Evolutionary conservation across 2,113 vertebrate genomes (phyloP).

Genomic region (Elgaria multicarinata): DNA sequence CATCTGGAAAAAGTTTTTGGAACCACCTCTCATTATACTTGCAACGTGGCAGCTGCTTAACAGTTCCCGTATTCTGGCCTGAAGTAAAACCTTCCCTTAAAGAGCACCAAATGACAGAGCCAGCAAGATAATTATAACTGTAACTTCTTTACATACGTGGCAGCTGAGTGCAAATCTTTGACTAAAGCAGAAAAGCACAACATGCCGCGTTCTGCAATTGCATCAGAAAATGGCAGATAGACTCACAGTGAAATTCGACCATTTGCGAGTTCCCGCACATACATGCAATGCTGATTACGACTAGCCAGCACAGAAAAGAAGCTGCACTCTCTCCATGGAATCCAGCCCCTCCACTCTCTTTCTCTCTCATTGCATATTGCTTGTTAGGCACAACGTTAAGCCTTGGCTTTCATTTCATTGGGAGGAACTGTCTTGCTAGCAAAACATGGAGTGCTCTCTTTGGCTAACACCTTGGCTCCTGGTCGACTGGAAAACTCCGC

Average conservation of each 20-base stretch:
- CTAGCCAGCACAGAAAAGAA: neutral
- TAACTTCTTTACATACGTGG: conserved; percentile 73
- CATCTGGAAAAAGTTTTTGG: conserved; percentile 75
- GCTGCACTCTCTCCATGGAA: rapidly evolving
- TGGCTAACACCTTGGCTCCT: conserved; percentile 12
- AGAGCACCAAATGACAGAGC: conserved; percentile 63
- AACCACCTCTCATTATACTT: conserved; percentile 67
- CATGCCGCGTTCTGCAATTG: conserved; percentile 18
- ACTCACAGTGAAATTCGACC: rapidly evolving
- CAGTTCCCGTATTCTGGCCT: conserved; percentile 56
- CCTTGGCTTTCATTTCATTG: neutral
- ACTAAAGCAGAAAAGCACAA: neutral
- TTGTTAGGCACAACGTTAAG: neutral
- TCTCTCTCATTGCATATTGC: neutral
- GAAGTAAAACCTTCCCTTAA: conserved; percentile 63
- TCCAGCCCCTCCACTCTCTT: neutral
- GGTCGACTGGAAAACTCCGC: conserved; percentile 17
- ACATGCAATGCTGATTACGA: rapidly evolving
- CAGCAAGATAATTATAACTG: conserved; percentile 65
- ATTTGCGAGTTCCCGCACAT: neutral
- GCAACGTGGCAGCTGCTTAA: conserved; percentile 79
- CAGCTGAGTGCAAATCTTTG: conserved; percentile 42
- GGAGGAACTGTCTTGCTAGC: neutral
- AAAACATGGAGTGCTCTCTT: conserved; percentile 17
- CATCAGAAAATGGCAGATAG: neutral